These are phyloP conservation scores for Eretmochelys imbricata DNA, from an alignment of 2,113 vertebrate species.

Conservation along the genomic window DNA sequence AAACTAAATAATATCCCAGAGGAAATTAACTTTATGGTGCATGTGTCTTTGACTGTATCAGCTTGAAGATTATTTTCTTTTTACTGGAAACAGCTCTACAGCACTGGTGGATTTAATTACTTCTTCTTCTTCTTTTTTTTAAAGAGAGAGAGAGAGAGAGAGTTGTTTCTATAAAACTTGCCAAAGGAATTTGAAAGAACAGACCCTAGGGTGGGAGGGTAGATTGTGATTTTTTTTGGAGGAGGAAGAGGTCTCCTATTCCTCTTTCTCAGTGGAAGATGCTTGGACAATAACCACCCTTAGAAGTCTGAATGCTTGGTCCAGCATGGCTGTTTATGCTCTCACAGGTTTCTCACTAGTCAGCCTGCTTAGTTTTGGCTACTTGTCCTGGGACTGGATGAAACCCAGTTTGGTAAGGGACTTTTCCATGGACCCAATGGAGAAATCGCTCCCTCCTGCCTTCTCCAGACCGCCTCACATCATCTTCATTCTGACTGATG, in stretches of 20 bases:
- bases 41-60: slow-evolving; percentile 47
- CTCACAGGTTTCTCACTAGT: slow-evolving; percentile 92
- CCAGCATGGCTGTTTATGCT: slow-evolving; percentile 86
- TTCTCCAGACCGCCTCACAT: slow-evolving; percentile 88
- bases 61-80: slow-evolving; percentile 35
- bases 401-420: slow-evolving; percentile 88
- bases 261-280: neutral
- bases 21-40: slow-evolving; percentile 43
- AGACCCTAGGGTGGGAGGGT: neutral
- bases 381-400: slow-evolving; percentile 94
- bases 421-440: slow-evolving; percentile 64
- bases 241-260: neutral
- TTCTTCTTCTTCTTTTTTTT: slow-evolving; percentile 16
- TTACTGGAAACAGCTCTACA: slow-evolving; percentile 44
- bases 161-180: neutral
- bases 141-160: neutral
- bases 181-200: accelerated
- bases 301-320: neutral
- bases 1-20: neutral
- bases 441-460: slow-evolving; percentile 54
- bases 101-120: slow-evolving; percentile 24
- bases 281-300: slow-evolving; percentile 6
- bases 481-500: slow-evolving; percentile 96
- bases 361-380: slow-evolving; percentile 94
- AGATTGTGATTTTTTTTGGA: neutral